Base-by-base conservation (phyloP, 2,113 vertebrate species). In the Leptobrachium ailaonicum region DNA sequence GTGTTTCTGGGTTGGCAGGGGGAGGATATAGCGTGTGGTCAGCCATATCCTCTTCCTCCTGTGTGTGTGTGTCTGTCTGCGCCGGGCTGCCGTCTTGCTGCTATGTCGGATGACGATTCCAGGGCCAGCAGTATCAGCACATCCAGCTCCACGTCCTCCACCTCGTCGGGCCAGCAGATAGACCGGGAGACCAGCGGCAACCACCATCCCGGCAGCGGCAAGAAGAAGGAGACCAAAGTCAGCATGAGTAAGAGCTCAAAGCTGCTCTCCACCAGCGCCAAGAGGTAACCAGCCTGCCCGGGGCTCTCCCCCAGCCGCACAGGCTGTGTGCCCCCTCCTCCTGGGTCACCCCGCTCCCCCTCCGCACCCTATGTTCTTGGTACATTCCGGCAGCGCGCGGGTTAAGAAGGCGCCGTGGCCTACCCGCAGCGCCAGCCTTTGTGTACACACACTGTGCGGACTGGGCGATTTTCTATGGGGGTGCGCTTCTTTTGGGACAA, bases 51-150 rank as follows among this genome's bases (percentile, higher is more conserved):
- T 81, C 60, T 64, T 32, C 60, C 13, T 41, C 13, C 14, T 53
- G 3, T 50, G 47, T 87, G 88, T 89, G 90, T 66, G 92, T 91
- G 89, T 89, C 90, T 92, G 92, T 89, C 89, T 14, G 20, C 20
- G 20, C 20, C 20, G 20, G 20, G 20, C 20, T 32, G 42, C 45
- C 45, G 73, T 64, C 66, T 93, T 94, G 20, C 20, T 94, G 92
- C 91, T 95, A 97, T 98, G 97, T 98, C 96, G 92, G 97, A 98
- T 96, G 97, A 98, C 92, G 97, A 98, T 95, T 98, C 96, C 79
- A 95, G 95, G 93, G 95, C 96, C 93, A 98, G 96, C 92, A 95
- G 20, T 32, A 32, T 32, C 20, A 32, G 20, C 20, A 32, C 20
- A 32, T 32, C 94, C 91, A 97, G 95, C 92, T 97, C 96, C 92